phyloP scores from a whole-genome alignment of 2,797 vertebrate species.

The Cuniculus paca region DNA sequence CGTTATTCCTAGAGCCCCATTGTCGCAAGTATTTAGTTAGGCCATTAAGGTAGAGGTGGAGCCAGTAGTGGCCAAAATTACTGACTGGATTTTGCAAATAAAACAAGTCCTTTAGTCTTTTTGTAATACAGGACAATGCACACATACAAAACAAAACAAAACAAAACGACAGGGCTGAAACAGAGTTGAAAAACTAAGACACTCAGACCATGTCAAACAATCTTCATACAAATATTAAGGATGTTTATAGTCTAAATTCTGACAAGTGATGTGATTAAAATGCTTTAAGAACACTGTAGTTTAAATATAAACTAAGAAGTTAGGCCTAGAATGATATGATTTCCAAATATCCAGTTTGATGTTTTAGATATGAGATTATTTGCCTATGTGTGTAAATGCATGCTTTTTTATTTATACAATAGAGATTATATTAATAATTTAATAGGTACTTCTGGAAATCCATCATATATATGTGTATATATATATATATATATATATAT shows the following conservation, averaged over 20 bases:
- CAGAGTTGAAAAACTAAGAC: constrained; percentile 82
- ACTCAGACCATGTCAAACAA: constrained; percentile 82
- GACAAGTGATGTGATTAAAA: constrained; percentile 77
- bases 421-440: constrained; percentile 62
- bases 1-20: constrained; percentile 76
- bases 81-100: constrained; percentile 83
- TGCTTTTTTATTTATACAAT: constrained; percentile 34
- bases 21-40: constrained; percentile 79
- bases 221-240: constrained; percentile 78
- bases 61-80: constrained; percentile 80
- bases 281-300: neutral
- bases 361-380: constrained; percentile 39
- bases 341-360: constrained; percentile 2
- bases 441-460: constrained; percentile 42
- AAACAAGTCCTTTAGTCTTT: constrained; percentile 82
- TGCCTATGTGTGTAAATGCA: neutral
- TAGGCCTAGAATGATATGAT: constrained; percentile 33
- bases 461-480: constrained; percentile 27
- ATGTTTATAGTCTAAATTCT: constrained; percentile 78
- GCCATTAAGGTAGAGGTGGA: constrained; percentile 83
- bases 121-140: constrained; percentile 79
- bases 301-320: constrained; percentile 44
- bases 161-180: constrained; percentile 82
- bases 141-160: constrained; percentile 70
- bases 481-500: neutral